Evolutionary conservation across 2,888 invertebrate species (phyloP).

Genomic region (Heterodera filipjevi): DNA sequence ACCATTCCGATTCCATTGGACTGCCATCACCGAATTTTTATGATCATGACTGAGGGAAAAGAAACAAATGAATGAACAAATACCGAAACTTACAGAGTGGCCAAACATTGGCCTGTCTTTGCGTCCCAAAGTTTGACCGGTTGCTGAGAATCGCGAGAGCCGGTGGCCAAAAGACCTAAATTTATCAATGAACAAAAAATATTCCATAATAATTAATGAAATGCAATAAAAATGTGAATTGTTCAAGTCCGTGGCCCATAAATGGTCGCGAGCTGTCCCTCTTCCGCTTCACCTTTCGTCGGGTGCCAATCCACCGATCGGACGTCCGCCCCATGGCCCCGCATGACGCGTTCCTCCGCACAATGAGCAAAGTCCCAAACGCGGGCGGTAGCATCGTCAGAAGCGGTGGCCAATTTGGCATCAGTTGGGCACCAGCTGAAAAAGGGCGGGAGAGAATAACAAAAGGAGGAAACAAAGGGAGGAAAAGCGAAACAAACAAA

Average conservation of each 20-base stretch:
- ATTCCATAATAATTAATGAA: no score
- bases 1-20: slow-evolving; percentile 98
- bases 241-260: neutral
- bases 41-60: slow-evolving; percentile 81
- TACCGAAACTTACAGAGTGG: slow-evolving; percentile 78
- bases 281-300: slow-evolving; percentile 74
- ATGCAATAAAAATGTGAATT: no score
- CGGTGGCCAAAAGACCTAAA: slow-evolving; percentile 83
- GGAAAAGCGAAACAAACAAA: neutral
- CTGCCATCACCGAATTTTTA: slow-evolving; percentile 98
- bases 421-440: slow-evolving; percentile 97
- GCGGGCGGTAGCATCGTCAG: slow-evolving; percentile 96
- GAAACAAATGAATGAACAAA: neutral
- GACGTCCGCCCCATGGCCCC: slow-evolving; percentile 68
- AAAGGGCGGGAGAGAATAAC: slow-evolving; percentile 21
- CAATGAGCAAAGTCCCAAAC: slow-evolving; percentile 95
- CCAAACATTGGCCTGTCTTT: slow-evolving; percentile 88
- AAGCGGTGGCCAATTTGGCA: slow-evolving; percentile 97
- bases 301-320: slow-evolving; percentile 96
- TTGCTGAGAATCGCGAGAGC: slow-evolving; percentile 98
- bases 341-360: slow-evolving; percentile 85
- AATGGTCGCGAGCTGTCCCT: neutral
- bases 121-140: slow-evolving; percentile 99
- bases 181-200: neutral
- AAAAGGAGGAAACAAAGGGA: neutral